Percentiles rank a stretch among this genome's conserved stretches.
These are phyloP conservation scores for Phalacrocorax pelagicus DNA, from an alignment of 2,113 vertebrate species.

Conservation along the genomic window DNA sequence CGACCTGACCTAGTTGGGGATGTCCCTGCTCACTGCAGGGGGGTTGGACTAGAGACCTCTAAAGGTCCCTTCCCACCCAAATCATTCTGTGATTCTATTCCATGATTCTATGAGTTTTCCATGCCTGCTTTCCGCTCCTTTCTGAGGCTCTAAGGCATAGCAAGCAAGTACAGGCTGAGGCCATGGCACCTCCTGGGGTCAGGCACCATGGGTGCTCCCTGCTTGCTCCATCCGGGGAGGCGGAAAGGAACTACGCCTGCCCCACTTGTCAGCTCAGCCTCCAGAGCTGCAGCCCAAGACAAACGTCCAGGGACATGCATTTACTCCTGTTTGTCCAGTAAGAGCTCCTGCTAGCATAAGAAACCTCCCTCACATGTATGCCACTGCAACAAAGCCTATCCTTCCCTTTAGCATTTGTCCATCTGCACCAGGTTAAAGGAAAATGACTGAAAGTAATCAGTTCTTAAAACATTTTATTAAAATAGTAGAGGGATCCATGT, in stretches of 20 bases:
- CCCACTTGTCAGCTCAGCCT: neutral
- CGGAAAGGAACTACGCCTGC: neutral
- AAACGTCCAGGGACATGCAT: neutral
- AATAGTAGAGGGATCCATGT: neutral
- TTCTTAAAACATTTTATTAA: neutral
- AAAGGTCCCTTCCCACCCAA: neutral
- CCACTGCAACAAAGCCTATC: neutral
- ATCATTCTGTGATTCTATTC: neutral
- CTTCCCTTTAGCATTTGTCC: neutral
- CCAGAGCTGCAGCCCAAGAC: neutral
- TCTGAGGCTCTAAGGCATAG: neutral
- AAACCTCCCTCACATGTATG: neutral
- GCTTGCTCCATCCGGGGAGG: neutral
- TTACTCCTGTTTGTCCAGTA: neutral
- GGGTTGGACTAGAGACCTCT: neutral
- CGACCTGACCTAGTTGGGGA: neutral
- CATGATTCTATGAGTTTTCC: neutral
- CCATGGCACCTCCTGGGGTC: neutral
- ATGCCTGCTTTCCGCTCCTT: neutral
- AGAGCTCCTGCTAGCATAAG: neutral
- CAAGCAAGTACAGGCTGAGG: neutral
- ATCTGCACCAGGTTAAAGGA: neutral
- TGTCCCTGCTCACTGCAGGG: neutral
- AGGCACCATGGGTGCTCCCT: neutral
- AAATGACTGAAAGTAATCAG: neutral